Conservation (phyloP, 2,888 invertebrate genomes). For the Drosophila mimetica region DNA sequence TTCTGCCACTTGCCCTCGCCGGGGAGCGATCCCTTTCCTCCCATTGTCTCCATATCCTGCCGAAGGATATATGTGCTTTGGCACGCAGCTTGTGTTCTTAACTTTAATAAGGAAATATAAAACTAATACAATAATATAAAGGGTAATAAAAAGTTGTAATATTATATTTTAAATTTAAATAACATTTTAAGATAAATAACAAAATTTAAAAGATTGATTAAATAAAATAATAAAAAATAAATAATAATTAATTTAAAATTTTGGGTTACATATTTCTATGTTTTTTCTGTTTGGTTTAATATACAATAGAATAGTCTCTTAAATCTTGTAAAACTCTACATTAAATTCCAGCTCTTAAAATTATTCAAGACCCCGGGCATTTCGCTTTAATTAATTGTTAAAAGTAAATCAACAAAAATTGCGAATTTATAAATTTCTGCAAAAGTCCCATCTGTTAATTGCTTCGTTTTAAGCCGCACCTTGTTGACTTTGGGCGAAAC, state of each 20-base stretch:
- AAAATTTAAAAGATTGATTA: no score
- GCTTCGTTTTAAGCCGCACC: constrained; percentile 3
- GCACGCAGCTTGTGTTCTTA: background rate
- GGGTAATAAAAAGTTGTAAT: background rate
- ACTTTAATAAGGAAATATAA: background rate
- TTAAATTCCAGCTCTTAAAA: background rate
- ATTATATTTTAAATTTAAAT: no score
- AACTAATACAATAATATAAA: accelerated
- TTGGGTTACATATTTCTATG: no score
- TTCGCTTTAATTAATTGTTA: background rate
- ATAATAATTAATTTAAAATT: no score
- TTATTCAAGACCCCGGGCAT: background rate
- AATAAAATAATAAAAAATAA: no score
- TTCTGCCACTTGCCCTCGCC: constrained; percentile 53
- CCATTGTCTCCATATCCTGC: constrained; percentile 32
- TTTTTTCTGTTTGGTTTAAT: no score
- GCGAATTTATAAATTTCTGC: background rate
- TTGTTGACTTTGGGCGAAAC: constrained; percentile 11
- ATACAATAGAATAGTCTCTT: no score
- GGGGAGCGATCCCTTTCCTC: constrained; percentile 43
- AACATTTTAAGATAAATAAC: no score
- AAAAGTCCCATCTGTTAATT: constrained; percentile 21
- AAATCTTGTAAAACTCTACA: no score
- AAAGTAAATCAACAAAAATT: background rate
- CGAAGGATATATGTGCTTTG: constrained; percentile 3